Evolutionary conservation across 2,888 invertebrate species (phyloP).

Genomic region (Sialis lutaria): DNA sequence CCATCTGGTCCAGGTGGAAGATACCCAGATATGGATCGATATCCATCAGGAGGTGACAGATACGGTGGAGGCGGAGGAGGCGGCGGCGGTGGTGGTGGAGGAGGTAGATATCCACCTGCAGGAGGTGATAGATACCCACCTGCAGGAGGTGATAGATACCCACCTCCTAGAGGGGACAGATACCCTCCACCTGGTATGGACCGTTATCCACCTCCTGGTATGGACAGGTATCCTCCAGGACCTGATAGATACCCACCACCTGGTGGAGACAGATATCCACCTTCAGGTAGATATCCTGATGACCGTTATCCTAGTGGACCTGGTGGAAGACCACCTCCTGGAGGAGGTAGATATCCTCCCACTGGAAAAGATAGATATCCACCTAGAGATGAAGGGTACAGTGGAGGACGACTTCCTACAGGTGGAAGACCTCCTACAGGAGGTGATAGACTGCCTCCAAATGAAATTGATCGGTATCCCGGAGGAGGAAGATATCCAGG

Average conservation of each 20-base stretch:
- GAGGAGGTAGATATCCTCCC: constrained; percentile 20
- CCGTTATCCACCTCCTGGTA: constrained; percentile 24
- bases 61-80: constrained; percentile 1
- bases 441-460: constrained; percentile 14
- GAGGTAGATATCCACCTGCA: constrained; percentile 2
- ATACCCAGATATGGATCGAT: constrained; percentile 24
- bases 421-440: constrained; percentile 13
- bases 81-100: constrained; percentile 18
- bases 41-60: constrained; percentile 25
- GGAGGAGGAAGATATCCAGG: constrained; percentile 7
- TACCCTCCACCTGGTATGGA: constrained; percentile 28
- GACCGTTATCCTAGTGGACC: constrained; percentile 11
- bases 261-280: constrained; percentile 27
- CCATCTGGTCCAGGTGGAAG: constrained; percentile 9
- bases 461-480: constrained; percentile 19
- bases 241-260: constrained; percentile 35
- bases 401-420: constrained; percentile 9
- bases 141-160: constrained; percentile 28
- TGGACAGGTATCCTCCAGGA: constrained; percentile 15
- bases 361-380: constrained; percentile 9
- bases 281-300: constrained; percentile 17
- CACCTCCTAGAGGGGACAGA: constrained; percentile 24
- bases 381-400: constrained; percentile 12
- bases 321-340: constrained; percentile 25
- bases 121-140: constrained; percentile 15